These are phyloP conservation scores for Chlamydotis undulata DNA, from an alignment of 2,113 vertebrate species.

Conservation along the genomic window DNA sequence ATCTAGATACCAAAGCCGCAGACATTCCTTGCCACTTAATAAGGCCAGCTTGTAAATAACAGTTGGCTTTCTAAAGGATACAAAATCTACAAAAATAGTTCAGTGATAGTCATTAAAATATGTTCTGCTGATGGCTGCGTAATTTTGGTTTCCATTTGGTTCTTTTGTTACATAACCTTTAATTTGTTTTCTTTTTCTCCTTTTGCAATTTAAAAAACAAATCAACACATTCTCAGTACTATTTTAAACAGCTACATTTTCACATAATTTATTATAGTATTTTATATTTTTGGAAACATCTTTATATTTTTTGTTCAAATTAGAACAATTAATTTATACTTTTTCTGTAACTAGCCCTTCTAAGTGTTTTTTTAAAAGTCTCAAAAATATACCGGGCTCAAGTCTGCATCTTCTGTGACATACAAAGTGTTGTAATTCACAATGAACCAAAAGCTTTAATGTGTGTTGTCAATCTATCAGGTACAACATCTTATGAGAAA, in stretches of 20 bases:
- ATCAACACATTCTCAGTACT: neutral
- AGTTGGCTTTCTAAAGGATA: neutral
- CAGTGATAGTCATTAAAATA: conserved; percentile 17
- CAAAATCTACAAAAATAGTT: conserved; percentile 36
- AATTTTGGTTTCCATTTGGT: conserved; percentile 3
- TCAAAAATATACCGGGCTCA: neutral
- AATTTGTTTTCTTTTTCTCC: neutral
- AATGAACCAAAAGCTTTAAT: neutral
- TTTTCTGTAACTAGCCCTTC: neutral
- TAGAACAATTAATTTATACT: neutral
- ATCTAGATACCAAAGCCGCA: neutral
- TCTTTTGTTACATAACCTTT: neutral
- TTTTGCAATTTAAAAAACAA: neutral
- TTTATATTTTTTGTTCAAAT: neutral
- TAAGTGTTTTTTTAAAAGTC: neutral
- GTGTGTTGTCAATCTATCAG: neutral
- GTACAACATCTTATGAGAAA: neutral
- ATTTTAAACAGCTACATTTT: neutral
- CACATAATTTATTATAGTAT: neutral
- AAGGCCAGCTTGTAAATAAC: neutral
- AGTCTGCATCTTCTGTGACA: neutral
- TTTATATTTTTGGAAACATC: neutral
- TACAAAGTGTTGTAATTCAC: neutral
- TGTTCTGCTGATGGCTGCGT: neutral
- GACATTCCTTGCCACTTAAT: conserved; percentile 4